These are phyloP conservation scores for Lampris incognitus DNA, from an alignment of 2,113 vertebrate genomes.

Conservation along the genomic window DNA sequence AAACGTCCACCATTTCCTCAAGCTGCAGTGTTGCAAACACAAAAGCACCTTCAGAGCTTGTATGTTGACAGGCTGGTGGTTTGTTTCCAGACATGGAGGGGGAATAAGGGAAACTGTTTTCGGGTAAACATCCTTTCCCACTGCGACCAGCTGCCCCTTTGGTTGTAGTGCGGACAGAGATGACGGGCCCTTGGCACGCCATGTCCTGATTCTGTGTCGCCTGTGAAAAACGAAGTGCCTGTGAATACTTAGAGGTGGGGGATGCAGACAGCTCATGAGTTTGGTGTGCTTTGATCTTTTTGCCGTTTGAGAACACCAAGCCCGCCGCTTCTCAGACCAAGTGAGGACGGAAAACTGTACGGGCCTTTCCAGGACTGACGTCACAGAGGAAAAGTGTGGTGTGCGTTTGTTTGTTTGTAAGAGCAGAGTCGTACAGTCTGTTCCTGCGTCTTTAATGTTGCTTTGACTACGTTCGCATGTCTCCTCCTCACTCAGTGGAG, in stretches of 20 bases:
- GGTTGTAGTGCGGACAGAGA: conserved; percentile 5
- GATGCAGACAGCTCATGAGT: not conserved
- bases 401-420: not conserved
- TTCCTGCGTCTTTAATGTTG: conserved; percentile 4
- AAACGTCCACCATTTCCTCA: not conserved
- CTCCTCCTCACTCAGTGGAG: not conserved
- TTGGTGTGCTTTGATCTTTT: not conserved
- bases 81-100: conserved; percentile 3
- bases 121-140: not conserved
- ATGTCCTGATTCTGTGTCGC: not conserved
- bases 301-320: too few species aligned
- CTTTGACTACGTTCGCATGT: conserved; percentile 13
- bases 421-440: not conserved
- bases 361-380: not conserved
- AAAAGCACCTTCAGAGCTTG: not conserved
- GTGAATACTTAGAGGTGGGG: not conserved
- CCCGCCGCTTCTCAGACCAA: too few species aligned
- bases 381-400: not conserved
- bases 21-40: too few species aligned
- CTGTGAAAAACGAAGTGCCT: conserved; percentile 1
- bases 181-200: not conserved
- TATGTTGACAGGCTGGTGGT: not conserved
- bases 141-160: not conserved
- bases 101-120: conserved; percentile 5
- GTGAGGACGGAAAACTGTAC: not conserved